These are phyloP conservation scores for Eupeodes luniger DNA, from an alignment of 2,888 invertebrate species.

Conservation along the genomic window DNA sequence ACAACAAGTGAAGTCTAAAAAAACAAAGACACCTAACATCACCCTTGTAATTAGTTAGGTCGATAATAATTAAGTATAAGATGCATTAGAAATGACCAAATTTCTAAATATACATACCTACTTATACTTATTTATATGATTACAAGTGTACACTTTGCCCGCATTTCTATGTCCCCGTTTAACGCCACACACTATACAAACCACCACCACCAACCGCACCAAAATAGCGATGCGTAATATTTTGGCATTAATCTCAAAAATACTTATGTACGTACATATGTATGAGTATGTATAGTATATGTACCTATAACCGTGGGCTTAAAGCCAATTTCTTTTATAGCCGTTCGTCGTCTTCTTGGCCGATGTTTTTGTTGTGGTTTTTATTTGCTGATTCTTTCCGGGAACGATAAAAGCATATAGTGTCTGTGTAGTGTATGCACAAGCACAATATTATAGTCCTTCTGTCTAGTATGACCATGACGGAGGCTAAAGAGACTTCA, in stretches of 20 bases:
- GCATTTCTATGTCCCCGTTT: neutral
- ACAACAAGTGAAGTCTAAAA: neutral
- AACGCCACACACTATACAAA: neutral
- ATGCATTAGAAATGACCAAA: conserved; percentile 25
- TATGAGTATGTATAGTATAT: too few relatives aligned
- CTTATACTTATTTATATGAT: too few relatives aligned
- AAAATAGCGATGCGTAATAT: conserved; percentile 27
- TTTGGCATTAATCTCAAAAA: conserved; percentile 9
- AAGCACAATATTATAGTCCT: conserved; percentile 10
- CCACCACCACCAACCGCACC: neutral
- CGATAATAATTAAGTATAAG: conserved; percentile 23
- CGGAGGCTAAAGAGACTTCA: conserved; percentile 4
- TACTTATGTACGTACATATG: neutral
- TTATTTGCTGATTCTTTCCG: conserved; percentile 17
- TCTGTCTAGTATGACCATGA: conserved; percentile 32
- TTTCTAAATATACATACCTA: conserved; percentile 4
- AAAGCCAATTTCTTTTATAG: conserved; percentile 1
- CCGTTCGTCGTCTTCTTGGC: neutral
- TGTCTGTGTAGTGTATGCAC: neutral
- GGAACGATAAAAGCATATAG: neutral
- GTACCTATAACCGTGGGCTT: conserved; percentile 16
- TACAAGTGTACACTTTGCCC: neutral
- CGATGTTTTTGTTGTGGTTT: neutral
- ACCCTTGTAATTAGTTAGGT: conserved; percentile 32
- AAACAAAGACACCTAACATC: neutral